Conservation (phyloP, 2,797 vertebrate species). For the Acanthurus tractus region DNA sequence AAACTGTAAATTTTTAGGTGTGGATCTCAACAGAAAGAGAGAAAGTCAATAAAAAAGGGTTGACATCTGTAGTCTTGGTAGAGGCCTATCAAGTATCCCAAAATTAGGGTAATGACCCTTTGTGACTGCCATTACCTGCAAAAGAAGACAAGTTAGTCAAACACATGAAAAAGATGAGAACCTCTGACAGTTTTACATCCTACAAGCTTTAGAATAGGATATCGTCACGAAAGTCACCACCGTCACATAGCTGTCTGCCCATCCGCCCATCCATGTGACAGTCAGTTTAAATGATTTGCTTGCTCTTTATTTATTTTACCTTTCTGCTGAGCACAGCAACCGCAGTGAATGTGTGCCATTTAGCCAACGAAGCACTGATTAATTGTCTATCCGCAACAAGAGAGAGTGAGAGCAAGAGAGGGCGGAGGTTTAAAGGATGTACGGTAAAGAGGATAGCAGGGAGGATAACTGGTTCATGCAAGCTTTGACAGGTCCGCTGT, state of each 20-base stretch:
- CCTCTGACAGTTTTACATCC: not conserved
- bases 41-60: not conserved
- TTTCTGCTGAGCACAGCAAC: constrained; percentile 79
- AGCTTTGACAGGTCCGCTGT: constrained; percentile 48
- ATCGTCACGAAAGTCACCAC: constrained; percentile 11
- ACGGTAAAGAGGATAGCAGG: constrained; percentile 36
- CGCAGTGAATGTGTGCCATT: constrained; percentile 65
- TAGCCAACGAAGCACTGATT: constrained; percentile 74
- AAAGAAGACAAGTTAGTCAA: not conserved
- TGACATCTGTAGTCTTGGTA: not conserved
- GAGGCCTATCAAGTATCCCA: not conserved
- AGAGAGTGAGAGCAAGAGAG: constrained; percentile 47
- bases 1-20: not conserved
- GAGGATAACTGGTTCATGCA: constrained; percentile 44
- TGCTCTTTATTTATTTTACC: constrained; percentile 66
- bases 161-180: not conserved
- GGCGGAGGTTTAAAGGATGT: constrained; percentile 46
- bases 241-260: constrained; percentile 15
- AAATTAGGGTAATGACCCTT: not conserved
- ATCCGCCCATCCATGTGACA: constrained; percentile 23
- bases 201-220: constrained; percentile 15
- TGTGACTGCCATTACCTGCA: too few species aligned
- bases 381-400: constrained; percentile 71
- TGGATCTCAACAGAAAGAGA: not conserved
- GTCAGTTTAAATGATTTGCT: constrained; percentile 27